phyloP scores from a whole-genome alignment of 2,797 vertebrate genomes.

The Petrocephalus schoutedeni region DNA sequence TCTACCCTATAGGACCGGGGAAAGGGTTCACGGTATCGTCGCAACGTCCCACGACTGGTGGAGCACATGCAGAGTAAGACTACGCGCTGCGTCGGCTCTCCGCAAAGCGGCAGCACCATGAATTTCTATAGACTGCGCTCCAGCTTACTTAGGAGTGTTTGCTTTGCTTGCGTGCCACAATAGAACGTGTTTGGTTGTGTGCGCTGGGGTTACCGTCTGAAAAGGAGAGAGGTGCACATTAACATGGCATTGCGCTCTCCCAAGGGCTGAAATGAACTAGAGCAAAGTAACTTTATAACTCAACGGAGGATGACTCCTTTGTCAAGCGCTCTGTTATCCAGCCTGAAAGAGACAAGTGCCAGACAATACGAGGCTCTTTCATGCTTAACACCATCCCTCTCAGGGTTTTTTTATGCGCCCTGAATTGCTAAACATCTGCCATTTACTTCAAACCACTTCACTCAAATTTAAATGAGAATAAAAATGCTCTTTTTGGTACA shows the following conservation, averaged over 20 bases:
- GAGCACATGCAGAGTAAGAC: conserved; percentile 39
- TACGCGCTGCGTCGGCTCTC: conserved; percentile 63
- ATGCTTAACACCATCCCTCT: conserved; percentile 67
- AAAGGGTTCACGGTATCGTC: neutral
- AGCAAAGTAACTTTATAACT: conserved; percentile 80
- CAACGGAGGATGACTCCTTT: conserved; percentile 73
- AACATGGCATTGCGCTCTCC: conserved; percentile 75
- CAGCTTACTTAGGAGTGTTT: conserved; percentile 63
- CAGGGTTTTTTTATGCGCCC: conserved; percentile 66
- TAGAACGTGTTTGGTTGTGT: conserved; percentile 61
- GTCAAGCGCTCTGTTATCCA: conserved; percentile 43
- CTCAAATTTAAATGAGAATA: conserved; percentile 63
- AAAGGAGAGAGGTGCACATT: conserved; percentile 69
- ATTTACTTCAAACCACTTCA: conserved; percentile 61
- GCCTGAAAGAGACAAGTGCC: conserved; percentile 63
- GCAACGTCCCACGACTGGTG: conserved; percentile 20
- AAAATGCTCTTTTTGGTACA: conserved; percentile 14
- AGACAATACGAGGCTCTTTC: conserved; percentile 58
- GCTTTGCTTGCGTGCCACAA: conserved; percentile 64
- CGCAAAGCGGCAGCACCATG: conserved; percentile 70
- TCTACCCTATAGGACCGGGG: neutral
- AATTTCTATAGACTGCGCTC: conserved; percentile 69
- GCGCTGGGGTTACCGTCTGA: conserved; percentile 62
- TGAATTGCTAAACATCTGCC: conserved; percentile 81
- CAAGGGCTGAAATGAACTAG: conserved; percentile 68